Base-by-base conservation (phyloP, 2,888 invertebrate species). In the Drosophila stalkeri region DNA sequence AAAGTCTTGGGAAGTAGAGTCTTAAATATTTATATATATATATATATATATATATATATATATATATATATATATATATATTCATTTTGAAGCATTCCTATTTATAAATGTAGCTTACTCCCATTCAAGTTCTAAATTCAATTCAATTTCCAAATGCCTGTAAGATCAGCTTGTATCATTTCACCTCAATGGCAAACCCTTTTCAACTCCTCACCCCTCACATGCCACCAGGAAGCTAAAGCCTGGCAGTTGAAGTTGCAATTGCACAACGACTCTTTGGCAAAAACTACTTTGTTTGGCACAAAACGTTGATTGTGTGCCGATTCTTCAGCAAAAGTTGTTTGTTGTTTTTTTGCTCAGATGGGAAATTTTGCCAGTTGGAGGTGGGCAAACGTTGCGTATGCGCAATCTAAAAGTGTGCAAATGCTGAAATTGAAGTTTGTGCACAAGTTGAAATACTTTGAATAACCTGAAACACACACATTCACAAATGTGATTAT, bases 401-500 rank as follows among this genome's bases (percentile, higher is more conserved):
- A 79, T 76, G 46, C 72, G 66, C 66, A 79, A 79, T 68, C 46
- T 66, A 16, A 56, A 66, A 65, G 39, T 70, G 52, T 57, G 52
- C 23, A 35, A 56, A 61, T 44, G 46, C 18, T 62, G 66, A 64
- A 62, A 64, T 66, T 73, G 61, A 63, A 64, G 75, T 61, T 52
- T 44, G 63, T 51, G 39, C 52, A 27, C 72, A 52, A 63, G 69
- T 67, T 62, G 39, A 56, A 64, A 61, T 31, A 35, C 44, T 33
- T 49, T 52, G n/a, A 47, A 31, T 61, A 61, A 66, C 31, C 43
- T 31, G 31, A 43, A 20, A 14, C 37, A 14, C 37, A 14, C 37
- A 62, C 47, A 44, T 49, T 61, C 57, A n/a, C 33, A 56, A 65
- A 72, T 79, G 33, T 68, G 72, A 72, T 72, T 79, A 70, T 61